Evolutionary conservation across 2,888 invertebrate genomes (phyloP), one percentile per base, ranked within the genome.

Genomic region (Pheosia tremula): DNA sequence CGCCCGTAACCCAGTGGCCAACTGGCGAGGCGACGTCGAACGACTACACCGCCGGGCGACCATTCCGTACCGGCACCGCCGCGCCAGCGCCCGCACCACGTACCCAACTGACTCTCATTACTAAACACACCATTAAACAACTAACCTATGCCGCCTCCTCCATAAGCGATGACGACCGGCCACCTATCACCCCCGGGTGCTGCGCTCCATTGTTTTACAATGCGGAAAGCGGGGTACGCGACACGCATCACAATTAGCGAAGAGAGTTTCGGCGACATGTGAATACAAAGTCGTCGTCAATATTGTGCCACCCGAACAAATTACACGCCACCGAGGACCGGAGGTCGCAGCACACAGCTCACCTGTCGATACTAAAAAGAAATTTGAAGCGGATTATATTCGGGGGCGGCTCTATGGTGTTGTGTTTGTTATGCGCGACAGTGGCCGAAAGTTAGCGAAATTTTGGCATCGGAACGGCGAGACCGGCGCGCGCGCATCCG

Each of bases 1-100:
- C 89, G 85, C 89, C 86, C 91, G 86, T 93, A 92, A 93, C 93
- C 93, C 88, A 93, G 91, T 93, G 91, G 92, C 92, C 93, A 91
- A 93, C 91, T 93, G 87, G 83, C 90, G 85, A 86, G 82, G 77
- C 88, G 81, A 83, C 87, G 83, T 85, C 88, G 85, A 81, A 75
- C 87, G 88, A 87, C 85, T 88, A 88, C 85, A 82, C 79, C 82
- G 71, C 72, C 85, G 79, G 81, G 87, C 80, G 88, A 83, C 84
- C 93, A 92, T 90, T 91, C 91, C 82, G 84, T 83, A 88, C 88
- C 89, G 85, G 90, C 85, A 87, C 78, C 81, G 86, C 86, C 74
- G 83, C 80, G 86, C 82, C 81, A 80, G 54, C 88, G 86, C 88
- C 78, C 89, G 90, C 84, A 81, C 77, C 81, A 80, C 79, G 80